Base-by-base conservation (phyloP, 2,888 invertebrate species). In the Sthenelais limicola region DNA sequence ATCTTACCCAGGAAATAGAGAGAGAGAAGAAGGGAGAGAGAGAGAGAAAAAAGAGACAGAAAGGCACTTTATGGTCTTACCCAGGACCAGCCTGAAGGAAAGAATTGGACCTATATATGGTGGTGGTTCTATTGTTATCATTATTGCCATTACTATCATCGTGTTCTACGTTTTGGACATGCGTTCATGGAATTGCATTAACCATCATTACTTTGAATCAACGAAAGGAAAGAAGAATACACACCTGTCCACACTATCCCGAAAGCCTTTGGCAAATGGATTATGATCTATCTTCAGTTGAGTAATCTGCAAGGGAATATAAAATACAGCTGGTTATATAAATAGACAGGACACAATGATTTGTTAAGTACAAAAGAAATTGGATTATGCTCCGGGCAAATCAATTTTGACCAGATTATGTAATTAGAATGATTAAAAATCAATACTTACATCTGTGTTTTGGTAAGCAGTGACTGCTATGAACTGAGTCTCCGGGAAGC, bases 241-340 rank as follows among this genome's bases (percentile, higher is more conserved):
- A 56, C 21, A 83, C 83, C 82, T 78, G 68, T 83, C 83, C 67
- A 78, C 81, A 48, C 78, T 84, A 38, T 88, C 88, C 35, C 88
- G 78, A 74, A 88, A 88, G 24, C 88, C 88, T 81, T 88, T 88
- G 18, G 88, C 88, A 76, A 88, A 88, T 21, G 88, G 88, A 78
- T 88, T 88, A 77, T 87, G 83, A 71, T 87, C 87, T 52, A 88
- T 88, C 79, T 88, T 88, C 70, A 88, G 78, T 67, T 86, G 82
- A 12, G 88, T 88, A n/a, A 88, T 87, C 88, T 88, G 80, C 5
- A 81, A 82, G 43, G 52, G 62, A 77, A 56, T 62, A n/a, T 67
- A 74, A 5, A 73, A 38, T 32, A 51, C 21, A n/a, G 21, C 35
- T 43, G 9, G 32, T 26, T 47, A 33, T 62, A 26, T 15, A 28